Percentiles rank a stretch among this genome's conserved stretches.
phyloP scores from a whole-genome alignment of 2,888 invertebrate species.

The Orchesellides sinensis region DNA sequence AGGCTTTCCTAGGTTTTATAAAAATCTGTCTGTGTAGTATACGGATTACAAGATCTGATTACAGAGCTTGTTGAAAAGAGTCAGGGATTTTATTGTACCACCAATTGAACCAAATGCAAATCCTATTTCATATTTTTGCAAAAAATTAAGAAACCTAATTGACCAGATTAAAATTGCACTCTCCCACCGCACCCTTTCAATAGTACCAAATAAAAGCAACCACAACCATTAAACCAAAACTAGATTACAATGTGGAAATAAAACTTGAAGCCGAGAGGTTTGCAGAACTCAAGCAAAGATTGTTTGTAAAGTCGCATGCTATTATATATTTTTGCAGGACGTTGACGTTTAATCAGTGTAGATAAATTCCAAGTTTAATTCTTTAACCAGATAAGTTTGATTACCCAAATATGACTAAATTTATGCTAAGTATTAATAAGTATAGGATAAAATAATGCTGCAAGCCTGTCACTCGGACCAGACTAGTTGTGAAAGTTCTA shows the following conservation, averaged over 20 bases:
- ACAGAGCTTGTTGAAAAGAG: conserved; percentile 5
- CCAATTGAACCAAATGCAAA: neutral
- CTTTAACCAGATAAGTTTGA: too few relatives aligned
- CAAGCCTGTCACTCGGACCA: too few relatives aligned
- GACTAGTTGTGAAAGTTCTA: too few relatives aligned
- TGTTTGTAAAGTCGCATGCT: too few relatives aligned
- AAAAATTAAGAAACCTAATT: neutral
- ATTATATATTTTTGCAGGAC: conserved; percentile 3
- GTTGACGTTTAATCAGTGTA: too few relatives aligned
- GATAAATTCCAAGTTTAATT: too few relatives aligned
- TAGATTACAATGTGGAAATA: too few relatives aligned
- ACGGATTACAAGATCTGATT: conserved; percentile 37
- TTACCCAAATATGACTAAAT: too few relatives aligned
- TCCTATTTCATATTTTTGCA: neutral
- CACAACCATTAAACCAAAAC: conserved; percentile 2
- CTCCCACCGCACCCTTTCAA: conserved; percentile 16
- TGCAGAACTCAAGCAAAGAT: too few relatives aligned
- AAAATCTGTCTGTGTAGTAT: conserved; percentile 30
- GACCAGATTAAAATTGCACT: neutral
- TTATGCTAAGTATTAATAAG: too few relatives aligned
- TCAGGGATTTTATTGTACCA: conserved; percentile 30
- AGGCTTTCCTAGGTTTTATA: neutral
- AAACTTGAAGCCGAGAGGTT: neutral
- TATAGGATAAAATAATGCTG: too few relatives aligned
- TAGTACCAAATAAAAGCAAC: neutral